These are phyloP conservation scores for Siniperca obscura DNA, from an alignment of 2,797 vertebrate genomes.

Conservation along the genomic window DNA sequence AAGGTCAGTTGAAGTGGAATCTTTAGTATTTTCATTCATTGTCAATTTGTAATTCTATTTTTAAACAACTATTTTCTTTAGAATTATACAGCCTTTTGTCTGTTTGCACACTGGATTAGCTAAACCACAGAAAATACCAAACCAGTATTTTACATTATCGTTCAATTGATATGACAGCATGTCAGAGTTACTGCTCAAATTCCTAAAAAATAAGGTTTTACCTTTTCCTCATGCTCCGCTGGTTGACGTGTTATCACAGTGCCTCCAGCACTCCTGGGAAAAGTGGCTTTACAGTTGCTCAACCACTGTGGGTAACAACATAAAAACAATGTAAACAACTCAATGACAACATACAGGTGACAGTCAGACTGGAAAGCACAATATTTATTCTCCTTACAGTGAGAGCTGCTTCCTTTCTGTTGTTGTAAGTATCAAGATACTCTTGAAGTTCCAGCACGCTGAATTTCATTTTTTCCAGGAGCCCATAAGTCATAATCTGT, in stretches of 20 bases:
- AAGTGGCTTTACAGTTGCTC: conserved; percentile 93
- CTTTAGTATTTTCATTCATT: conserved; percentile 38
- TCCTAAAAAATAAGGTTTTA: conserved; percentile 69
- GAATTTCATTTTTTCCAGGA: conserved; percentile 98
- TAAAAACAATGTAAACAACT: conserved; percentile 4
- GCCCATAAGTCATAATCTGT: conserved; percentile 94
- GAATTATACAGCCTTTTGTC: background rate
- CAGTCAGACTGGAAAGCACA: background rate
- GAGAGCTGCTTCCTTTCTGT: conserved; percentile 93
- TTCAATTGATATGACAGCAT: background rate
- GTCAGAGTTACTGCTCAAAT: conserved; percentile 6
- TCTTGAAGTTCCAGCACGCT: conserved; percentile 97
- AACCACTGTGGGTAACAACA: conserved; percentile 88
- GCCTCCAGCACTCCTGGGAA: conserved; percentile 88
- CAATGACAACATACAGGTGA: background rate
- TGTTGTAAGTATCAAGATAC: conserved; percentile 98
- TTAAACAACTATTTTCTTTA: background rate
- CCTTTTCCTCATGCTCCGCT: conserved; percentile 93
- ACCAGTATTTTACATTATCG: conserved; percentile 14
- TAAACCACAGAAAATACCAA: conserved; percentile 28
- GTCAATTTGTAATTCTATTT: background rate
- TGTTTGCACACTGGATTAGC: conserved; percentile 3
- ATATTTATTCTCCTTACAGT: conserved; percentile 83
- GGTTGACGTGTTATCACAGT: conserved; percentile 91
- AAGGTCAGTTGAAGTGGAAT: conserved; percentile 74